A percentile compares a stretch with the other conserved stretches of the same genome.
These are phyloP conservation scores for Machimus rusticus DNA, from an alignment of 2,888 invertebrate genomes.

Conservation along the genomic window DNA sequence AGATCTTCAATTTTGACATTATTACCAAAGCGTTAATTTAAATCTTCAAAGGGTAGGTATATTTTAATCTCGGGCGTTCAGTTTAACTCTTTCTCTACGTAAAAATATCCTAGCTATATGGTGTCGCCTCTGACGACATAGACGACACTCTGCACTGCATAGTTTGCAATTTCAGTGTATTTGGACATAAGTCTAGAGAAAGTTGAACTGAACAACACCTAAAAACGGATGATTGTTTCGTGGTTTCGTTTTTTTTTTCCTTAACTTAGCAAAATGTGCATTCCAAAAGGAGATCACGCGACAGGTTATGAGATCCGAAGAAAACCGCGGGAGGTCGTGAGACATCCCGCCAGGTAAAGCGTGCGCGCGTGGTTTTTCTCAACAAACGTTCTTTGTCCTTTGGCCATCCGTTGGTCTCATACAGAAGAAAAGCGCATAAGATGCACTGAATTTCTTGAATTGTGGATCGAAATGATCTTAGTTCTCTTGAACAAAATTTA, in stretches of 20 bases:
- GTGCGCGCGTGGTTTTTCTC: constrained; percentile 34
- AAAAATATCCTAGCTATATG: too few relatives aligned
- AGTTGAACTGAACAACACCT: not conserved
- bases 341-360: constrained; percentile 39
- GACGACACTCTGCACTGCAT: too few relatives aligned
- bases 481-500: not conserved
- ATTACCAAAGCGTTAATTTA: too few relatives aligned
- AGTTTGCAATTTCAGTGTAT: too few relatives aligned
- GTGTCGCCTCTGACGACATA: too few relatives aligned
- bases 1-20: too few relatives aligned
- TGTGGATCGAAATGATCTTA: constrained; percentile 2
- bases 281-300: constrained; percentile 31
- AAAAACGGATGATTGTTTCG: not conserved
- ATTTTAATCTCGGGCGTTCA: too few relatives aligned
- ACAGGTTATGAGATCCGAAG: constrained; percentile 35
- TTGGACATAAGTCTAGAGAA: not conserved
- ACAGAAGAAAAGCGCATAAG: not conserved
- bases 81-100: too few relatives aligned
- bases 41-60: too few relatives aligned
- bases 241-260: not conserved
- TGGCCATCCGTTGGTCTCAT: not conserved
- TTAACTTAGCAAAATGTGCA: not conserved
- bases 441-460: constrained; percentile 14
- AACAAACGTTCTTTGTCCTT: not conserved
- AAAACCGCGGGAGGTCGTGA: constrained; percentile 39